phyloP scores from a whole-genome alignment of 2,113 vertebrate species.

The Apteryx mantelli region DNA sequence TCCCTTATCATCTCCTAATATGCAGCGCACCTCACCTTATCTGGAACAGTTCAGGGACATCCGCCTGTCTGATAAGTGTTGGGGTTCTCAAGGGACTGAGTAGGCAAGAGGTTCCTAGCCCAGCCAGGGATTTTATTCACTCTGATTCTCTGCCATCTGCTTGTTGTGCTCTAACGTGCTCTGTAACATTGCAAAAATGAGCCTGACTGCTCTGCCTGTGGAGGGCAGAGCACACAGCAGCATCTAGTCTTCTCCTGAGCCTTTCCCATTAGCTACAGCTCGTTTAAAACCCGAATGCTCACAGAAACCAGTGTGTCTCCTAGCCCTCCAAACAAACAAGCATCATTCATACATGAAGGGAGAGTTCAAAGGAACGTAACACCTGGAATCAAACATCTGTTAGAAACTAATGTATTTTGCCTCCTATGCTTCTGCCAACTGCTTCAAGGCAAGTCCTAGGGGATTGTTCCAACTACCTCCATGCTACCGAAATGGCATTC shows the following conservation, averaged over 20 bases:
- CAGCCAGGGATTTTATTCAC: background rate
- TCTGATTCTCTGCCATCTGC: background rate
- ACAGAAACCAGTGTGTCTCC: constrained; percentile 1
- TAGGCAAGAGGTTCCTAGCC: background rate
- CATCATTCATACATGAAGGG: background rate
- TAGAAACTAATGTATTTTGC: constrained; percentile 52
- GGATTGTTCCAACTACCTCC: constrained; percentile 4
- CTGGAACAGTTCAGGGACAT: background rate
- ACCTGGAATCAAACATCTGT: constrained; percentile 71
- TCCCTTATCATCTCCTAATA: background rate
- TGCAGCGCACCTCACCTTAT: background rate
- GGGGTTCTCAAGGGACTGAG: background rate
- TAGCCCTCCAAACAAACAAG: constrained; percentile 36
- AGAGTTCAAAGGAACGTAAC: constrained; percentile 53
- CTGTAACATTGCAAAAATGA: accelerated
- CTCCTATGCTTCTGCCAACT: constrained; percentile 46
- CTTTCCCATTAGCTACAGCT: background rate
- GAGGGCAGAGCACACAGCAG: background rate
- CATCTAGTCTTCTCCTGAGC: background rate
- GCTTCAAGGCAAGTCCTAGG: constrained; percentile 42
- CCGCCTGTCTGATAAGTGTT: background rate
- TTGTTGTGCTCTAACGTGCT: accelerated
- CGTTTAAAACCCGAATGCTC: background rate
- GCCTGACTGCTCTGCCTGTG: accelerated
- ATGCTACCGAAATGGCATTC: constrained; percentile 8